These are phyloP conservation scores for Drosophila kepulauana DNA, from an alignment of 1,140 invertebrate genomes.

Conservation along the genomic window DNA sequence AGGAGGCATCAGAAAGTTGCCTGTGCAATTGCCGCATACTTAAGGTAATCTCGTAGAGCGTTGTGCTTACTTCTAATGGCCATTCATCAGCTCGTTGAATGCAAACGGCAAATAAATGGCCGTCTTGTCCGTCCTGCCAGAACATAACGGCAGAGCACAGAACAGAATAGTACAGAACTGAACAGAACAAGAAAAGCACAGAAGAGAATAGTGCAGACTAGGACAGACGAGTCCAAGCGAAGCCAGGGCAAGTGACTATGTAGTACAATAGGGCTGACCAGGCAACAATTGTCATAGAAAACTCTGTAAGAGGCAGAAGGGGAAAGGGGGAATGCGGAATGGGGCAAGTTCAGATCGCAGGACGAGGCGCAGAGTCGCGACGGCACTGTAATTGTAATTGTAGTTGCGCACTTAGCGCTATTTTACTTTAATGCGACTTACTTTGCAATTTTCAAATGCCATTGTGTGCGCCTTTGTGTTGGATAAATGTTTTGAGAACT, in stretches of 20 bases:
- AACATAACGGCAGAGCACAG: slow-evolving; percentile 20
- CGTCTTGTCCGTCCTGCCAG: slow-evolving; percentile 27
- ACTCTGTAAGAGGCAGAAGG: slow-evolving; percentile 44
- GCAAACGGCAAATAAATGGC: slow-evolving; percentile 82
- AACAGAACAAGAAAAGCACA: background rate
- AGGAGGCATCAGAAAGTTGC: slow-evolving; percentile 57
- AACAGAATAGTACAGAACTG: background rate
- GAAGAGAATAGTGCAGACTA: background rate
- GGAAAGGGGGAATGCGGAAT: background rate
- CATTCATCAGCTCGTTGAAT: slow-evolving; percentile 83
- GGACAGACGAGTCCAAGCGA: background rate
- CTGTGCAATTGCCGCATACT: slow-evolving; percentile 82
- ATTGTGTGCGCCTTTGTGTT: slow-evolving; percentile 72
- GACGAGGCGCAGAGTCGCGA: slow-evolving; percentile 4
- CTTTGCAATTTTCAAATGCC: slow-evolving; percentile 46
- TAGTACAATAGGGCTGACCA: slow-evolving; percentile 64
- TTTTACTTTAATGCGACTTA: slow-evolving; percentile 75
- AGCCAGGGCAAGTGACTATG: slow-evolving; percentile 11
- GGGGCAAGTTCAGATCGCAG: slow-evolving; percentile 11
- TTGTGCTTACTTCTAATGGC: slow-evolving; percentile 81
- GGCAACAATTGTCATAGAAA: slow-evolving; percentile 80
- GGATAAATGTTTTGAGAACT: slow-evolving; percentile 67
- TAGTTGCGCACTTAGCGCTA: slow-evolving; percentile 77
- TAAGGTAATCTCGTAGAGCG: slow-evolving; percentile 80
- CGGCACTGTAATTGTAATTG: slow-evolving; percentile 71